Conservation (phyloP, 1,140 invertebrate species). For the Drosophila nigromelanica region DNA sequence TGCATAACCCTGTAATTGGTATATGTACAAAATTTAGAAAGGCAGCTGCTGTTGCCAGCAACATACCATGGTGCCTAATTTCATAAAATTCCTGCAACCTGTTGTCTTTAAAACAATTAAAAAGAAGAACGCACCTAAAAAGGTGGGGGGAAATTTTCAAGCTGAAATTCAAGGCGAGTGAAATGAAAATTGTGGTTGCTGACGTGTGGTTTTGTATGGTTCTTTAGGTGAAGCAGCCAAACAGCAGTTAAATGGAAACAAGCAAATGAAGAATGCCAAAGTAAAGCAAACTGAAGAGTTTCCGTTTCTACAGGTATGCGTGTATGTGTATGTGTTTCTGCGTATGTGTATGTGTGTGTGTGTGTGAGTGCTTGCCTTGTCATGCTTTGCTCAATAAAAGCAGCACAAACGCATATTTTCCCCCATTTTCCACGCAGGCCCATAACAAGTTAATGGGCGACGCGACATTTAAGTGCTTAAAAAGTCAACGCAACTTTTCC, state of each 20-base stretch:
- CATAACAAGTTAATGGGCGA: constrained; percentile 53
- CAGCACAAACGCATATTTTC: constrained; percentile 7
- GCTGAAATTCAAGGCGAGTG: constrained; percentile 51
- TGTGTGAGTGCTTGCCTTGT: neutral
- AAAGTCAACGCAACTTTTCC: constrained; percentile 56
- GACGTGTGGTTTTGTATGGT: constrained; percentile 8
- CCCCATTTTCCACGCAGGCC: constrained; percentile 8
- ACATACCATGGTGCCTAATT: constrained; percentile 48
- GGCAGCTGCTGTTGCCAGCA: constrained; percentile 21
- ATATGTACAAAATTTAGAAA: constrained; percentile 18
- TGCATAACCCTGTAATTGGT: constrained; percentile 16
- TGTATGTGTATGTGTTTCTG: neutral
- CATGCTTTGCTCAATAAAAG: constrained; percentile 16
- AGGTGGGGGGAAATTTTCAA: constrained; percentile 50
- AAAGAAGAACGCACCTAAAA: constrained; percentile 34
- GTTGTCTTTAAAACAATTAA: constrained; percentile 46
- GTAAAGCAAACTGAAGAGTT: constrained; percentile 43
- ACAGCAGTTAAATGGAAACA: neutral
- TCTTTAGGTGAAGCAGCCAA: no score
- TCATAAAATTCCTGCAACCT: constrained; percentile 72
- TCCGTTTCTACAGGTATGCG: constrained; percentile 21
- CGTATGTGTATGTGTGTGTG: neutral
- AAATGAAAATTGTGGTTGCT: constrained; percentile 14
- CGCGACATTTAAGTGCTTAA: constrained; percentile 66
- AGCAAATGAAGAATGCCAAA: constrained; percentile 56